These are phyloP conservation scores for Hyles euphorbiae DNA, from an alignment of 1,140 invertebrate genomes.

Conservation along the genomic window DNA sequence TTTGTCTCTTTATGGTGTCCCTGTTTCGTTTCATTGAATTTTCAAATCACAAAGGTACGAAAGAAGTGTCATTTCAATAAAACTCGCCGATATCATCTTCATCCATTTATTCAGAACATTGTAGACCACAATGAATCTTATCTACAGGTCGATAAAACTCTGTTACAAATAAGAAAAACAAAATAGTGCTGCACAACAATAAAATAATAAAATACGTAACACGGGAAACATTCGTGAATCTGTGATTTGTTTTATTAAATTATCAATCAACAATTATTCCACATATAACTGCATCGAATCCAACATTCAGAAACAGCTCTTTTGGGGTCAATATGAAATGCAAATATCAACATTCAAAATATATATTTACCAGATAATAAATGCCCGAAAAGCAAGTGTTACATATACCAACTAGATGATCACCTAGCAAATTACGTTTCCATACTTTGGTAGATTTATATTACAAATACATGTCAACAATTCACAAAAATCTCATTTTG, in stretches of 20 bases:
- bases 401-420: neutral
- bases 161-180: slow-evolving; percentile 64
- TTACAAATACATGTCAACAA: slow-evolving; percentile 22
- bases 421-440: slow-evolving; percentile 2
- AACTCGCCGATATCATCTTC: slow-evolving; percentile 31
- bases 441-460: slow-evolving; percentile 1
- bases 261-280: neutral
- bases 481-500: slow-evolving; percentile 19
- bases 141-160: slow-evolving; percentile 65
- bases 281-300: too few species aligned
- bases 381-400: too few species aligned
- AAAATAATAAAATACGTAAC: slow-evolving; percentile 67
- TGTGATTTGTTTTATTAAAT: slow-evolving; percentile 8
- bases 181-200: slow-evolving; percentile 65
- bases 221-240: slow-evolving; percentile 28
- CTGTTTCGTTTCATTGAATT: too few species aligned
- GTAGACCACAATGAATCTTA: slow-evolving; percentile 56
- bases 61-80: slow-evolving; percentile 22
- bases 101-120: slow-evolving; percentile 70
- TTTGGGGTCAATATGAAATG: too few species aligned
- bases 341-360: too few species aligned
- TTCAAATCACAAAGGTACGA: too few species aligned
- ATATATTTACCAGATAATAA: neutral
- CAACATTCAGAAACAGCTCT: too few species aligned
- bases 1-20: too few species aligned